Evolutionary conservation across 2,113 vertebrate genomes (phyloP), one percentile per base, ranked within the genome.

Genomic region (Lophura nycthemera): DNA sequence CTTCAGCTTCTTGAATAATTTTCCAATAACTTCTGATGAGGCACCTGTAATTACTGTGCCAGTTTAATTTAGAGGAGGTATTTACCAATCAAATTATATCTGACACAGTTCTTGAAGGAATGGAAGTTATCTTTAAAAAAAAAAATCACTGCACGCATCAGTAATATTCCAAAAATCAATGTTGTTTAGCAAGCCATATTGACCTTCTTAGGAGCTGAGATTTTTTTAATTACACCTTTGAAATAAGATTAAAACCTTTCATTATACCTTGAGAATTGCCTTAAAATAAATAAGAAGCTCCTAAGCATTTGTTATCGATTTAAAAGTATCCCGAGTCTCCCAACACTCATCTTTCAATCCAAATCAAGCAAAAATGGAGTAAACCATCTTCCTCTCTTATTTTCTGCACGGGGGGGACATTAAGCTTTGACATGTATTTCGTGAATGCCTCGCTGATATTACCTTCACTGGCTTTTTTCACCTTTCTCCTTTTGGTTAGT

Each of bases 81-180:
- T 93, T 95, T 95, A 90, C 86, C 66, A 85, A 83, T 70, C 30
- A 52, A 72, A 75, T 90, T 47, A 63, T 54, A 89, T 69, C 67
- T 64, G 73, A 60, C 61, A 92, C 5, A 25, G 57, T 40, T 92
- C 60, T 86, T 94, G 72, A 91, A 71, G 75, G 76, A 60, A 54
- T 61, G 54, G 81, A 93, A 93, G 65, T 72, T 57, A 66, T 52
- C 93, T 89, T 93, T 8, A 48, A 92, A 85, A 89, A 54, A 94
- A 88, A 54, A 66, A 59, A 66, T 79, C 88, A 48, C 65, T 77
- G 38, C 80, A 71, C 65, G 42, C 64, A 90, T 94, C 86, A 89
- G 83, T 96, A 96, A 96, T 94, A 92, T 89, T 89, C 76, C 25
- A 77, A 67, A 97, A 96, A 96, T 96, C 93, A 90, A 87, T 97